These are phyloP conservation scores for Stratiomys singularior DNA, from an alignment of 2,888 invertebrate species.

Conservation along the genomic window DNA sequence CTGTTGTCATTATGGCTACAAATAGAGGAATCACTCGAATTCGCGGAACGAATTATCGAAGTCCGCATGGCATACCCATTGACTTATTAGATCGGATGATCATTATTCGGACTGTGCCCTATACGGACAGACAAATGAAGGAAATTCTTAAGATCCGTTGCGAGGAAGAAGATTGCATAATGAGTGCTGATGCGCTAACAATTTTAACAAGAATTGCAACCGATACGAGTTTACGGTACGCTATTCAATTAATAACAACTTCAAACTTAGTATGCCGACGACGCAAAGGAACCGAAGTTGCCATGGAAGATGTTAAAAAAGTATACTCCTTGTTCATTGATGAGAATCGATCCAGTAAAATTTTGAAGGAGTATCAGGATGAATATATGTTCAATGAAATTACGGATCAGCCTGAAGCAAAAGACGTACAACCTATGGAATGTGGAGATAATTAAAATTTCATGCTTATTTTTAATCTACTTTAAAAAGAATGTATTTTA, in stretches of 20 bases:
- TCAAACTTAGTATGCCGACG: conserved; percentile 93
- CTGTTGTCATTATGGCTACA: conserved; percentile 98
- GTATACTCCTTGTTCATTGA: conserved; percentile 96
- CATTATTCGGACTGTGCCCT: conserved; percentile 91
- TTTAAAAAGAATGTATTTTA: background rate
- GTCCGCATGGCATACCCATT: conserved; percentile 97
- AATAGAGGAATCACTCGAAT: conserved; percentile 96
- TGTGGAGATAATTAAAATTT: conserved; percentile 54
- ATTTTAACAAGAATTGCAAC: conserved; percentile 92
- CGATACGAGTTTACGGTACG: conserved; percentile 94
- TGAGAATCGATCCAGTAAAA: conserved; percentile 92
- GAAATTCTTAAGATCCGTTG: conserved; percentile 95
- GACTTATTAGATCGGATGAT: conserved; percentile 96
- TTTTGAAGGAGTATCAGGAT: conserved; percentile 93
- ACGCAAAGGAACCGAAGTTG: conserved; percentile 85
- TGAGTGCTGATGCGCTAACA: conserved; percentile 89
- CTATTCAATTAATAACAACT: conserved; percentile 97
- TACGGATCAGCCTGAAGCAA: conserved; percentile 55
- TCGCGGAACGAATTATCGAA: conserved; percentile 91
- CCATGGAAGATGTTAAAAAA: conserved; percentile 91
- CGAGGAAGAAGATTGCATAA: conserved; percentile 97
- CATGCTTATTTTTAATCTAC: background rate
- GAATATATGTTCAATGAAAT: conserved; percentile 91
- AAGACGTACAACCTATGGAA: conserved; percentile 62
- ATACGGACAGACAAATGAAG: conserved; percentile 86